A percentile compares a stretch with the other conserved stretches of the same genome.
These are phyloP conservation scores for Albula goreensis DNA, from an alignment of 2,113 vertebrate genomes.

Conservation along the genomic window DNA sequence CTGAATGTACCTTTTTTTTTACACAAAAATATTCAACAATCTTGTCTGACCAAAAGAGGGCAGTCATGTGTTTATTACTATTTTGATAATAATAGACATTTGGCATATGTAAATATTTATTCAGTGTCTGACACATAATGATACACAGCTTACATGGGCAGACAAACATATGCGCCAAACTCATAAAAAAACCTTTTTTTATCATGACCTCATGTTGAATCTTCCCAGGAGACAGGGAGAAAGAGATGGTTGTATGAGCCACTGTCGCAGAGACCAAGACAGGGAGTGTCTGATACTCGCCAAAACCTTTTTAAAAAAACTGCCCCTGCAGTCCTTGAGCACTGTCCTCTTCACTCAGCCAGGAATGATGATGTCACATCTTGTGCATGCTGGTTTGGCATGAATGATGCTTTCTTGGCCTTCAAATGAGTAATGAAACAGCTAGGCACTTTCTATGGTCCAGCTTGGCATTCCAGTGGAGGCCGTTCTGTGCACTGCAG, in stretches of 20 bases:
- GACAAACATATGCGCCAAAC: neutral
- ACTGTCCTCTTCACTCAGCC: neutral
- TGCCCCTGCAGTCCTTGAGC: neutral
- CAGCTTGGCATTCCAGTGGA: neutral
- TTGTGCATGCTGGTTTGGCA: neutral
- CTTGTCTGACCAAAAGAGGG: neutral
- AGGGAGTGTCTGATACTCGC: neutral
- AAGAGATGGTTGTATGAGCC: neutral
- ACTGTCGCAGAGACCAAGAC: neutral
- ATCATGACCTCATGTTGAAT: neutral
- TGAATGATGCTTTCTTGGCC: neutral
- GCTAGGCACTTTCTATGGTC: neutral
- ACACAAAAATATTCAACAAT: neutral
- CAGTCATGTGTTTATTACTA: neutral
- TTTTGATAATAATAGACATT: neutral
- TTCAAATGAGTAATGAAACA: neutral
- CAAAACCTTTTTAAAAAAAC: neutral
- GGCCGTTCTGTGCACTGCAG: neutral
- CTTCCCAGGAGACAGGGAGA: neutral
- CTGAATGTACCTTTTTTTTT: neutral
- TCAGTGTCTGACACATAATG: neutral
- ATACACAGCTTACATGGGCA: neutral
- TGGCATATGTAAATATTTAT: neutral
- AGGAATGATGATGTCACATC: slow-evolving; percentile 9
- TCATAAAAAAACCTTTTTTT: neutral